Evolutionary conservation across 2,113 vertebrate genomes (phyloP), one percentile per base, ranked within the genome.

Genomic region (Vulpes lagopus): DNA sequence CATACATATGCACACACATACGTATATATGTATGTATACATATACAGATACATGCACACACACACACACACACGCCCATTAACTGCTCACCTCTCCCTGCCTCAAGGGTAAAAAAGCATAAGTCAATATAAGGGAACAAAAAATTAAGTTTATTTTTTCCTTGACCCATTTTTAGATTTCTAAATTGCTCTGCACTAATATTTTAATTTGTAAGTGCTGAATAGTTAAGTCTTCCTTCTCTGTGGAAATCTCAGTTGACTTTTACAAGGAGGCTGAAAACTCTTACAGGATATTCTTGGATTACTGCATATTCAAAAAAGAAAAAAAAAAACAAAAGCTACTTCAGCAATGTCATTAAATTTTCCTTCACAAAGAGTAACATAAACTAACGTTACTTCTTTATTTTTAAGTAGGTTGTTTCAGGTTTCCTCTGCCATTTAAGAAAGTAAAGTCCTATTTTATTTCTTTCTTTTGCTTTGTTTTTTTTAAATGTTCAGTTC

Each of bases 101-200:
- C 82, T 4, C 3, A 43, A 16, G 38, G 9, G 55, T 59, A 74
- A 95, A 73, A 85, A 73, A 62, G 0, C 27, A 49, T 17, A 76
- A 51, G 25, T 81, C 25, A 74, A 57, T 23, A 86, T 69, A 69
- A 25, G 32, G 17, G 11, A 85, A 64, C 4, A n/a, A 92, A 67
- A 86, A 81, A 51, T 5, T 88, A 76, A 78, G 9, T 49, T 85
- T 30, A 38, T 64, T 82, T 94, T 95, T 95, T 96, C 60, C n/a
- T 96, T 97, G 71, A 67, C 23, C 92, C 14, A 74, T 73, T 96
- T 97, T 96, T 86, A 97, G 73, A 82, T 93, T 95, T 91, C 43
- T 67, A 35, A 83, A 89, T 93, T 97, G 11, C n/a, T 94, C 3
- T 82, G 7, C 4, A 81, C 38, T 89, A 85, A 95, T 91, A 19